These are phyloP conservation scores for Macheiramphus alcinus DNA, from an alignment of 2,113 vertebrate genomes.

Conservation along the genomic window DNA sequence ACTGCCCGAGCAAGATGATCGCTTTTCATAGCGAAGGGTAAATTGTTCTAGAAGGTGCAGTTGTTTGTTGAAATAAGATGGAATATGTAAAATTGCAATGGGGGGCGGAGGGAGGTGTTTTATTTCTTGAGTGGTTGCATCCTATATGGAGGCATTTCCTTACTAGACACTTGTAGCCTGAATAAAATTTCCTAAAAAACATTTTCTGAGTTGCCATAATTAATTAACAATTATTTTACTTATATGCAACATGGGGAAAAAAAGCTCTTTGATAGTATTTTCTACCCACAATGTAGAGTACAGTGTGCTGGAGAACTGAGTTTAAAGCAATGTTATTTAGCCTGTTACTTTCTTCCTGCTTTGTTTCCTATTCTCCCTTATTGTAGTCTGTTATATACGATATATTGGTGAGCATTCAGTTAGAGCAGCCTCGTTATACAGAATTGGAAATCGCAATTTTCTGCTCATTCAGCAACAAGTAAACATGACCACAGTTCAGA, in stretches of 20 bases:
- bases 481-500: background rate
- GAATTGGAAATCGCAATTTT: background rate
- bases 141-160: background rate
- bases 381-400: background rate
- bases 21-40: background rate
- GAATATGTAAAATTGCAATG: background rate
- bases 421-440: background rate
- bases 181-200: background rate
- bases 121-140: background rate
- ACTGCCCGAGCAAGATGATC: background rate
- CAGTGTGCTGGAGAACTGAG: background rate
- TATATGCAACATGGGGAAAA: background rate
- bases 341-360: background rate
- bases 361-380: background rate
- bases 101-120: background rate
- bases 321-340: background rate
- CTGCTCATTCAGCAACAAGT: background rate
- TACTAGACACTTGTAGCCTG: background rate
- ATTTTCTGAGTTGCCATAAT: background rate
- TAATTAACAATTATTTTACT: background rate
- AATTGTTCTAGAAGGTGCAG: background rate
- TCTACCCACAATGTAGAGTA: background rate
- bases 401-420: background rate
- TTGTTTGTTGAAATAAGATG: background rate
- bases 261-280: background rate